A percentile compares a stretch with the other conserved stretches of the same genome.
These are phyloP conservation scores for Antheraea mylitta DNA, from an alignment of 1,140 invertebrate species.

Conservation along the genomic window DNA sequence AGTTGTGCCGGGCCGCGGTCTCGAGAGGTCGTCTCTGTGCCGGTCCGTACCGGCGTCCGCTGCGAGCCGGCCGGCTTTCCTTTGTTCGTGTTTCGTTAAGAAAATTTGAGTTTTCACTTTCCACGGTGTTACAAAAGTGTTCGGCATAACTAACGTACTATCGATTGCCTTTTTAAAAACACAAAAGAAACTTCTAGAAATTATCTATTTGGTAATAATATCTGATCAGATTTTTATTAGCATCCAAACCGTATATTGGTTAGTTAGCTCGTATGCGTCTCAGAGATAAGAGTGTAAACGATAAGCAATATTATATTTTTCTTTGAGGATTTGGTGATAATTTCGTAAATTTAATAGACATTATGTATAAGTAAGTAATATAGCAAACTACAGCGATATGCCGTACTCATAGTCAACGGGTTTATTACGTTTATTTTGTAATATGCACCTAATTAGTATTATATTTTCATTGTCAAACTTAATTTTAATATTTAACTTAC, in stretches of 20 bases:
- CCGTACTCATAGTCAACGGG: neutral
- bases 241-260: neutral
- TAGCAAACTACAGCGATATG: neutral
- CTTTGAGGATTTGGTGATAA: neutral
- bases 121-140: slow-evolving; percentile 22
- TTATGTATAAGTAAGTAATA: slow-evolving; percentile 9
- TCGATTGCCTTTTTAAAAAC: neutral
- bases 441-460: too few species aligned
- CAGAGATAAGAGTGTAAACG: slow-evolving; percentile 5
- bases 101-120: slow-evolving; percentile 6
- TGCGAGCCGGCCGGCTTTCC: slow-evolving; percentile 61
- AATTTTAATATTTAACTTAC: too few species aligned
- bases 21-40: slow-evolving; percentile 41
- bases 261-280: neutral
- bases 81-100: slow-evolving; percentile 51
- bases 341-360: slow-evolving; percentile 1
- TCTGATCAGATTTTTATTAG: neutral
- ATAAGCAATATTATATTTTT: slow-evolving; percentile 8
- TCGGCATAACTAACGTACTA: neutral
- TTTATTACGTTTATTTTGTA: neutral
- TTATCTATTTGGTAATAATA: neutral
- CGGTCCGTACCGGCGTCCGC: slow-evolving; percentile 39
- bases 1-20: slow-evolving; percentile 44
- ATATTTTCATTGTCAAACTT: too few species aligned
- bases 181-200: neutral